phyloP scores from a whole-genome alignment of 2,888 invertebrate genomes.

The Camponotus fellah region DNA sequence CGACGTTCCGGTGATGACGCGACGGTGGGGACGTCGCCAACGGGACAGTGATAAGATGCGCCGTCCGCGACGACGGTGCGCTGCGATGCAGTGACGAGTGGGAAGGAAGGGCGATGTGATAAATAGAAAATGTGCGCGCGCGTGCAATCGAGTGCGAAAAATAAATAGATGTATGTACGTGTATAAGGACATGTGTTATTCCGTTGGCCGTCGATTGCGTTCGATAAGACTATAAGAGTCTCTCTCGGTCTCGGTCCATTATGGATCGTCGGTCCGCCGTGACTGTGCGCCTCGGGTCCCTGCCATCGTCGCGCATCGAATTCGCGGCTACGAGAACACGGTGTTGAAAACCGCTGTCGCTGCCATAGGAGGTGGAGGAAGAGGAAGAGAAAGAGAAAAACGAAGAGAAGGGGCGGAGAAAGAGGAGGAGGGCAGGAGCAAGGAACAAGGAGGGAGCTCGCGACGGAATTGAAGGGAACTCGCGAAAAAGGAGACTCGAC shows the following conservation, averaged over 20 bases:
- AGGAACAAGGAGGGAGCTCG: slow-evolving; percentile 23
- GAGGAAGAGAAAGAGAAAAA: slow-evolving; percentile 20
- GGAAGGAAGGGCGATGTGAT: slow-evolving; percentile 65
- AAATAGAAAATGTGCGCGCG: slow-evolving; percentile 58
- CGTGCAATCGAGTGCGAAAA: slow-evolving; percentile 30
- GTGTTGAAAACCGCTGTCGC: slow-evolving; percentile 50
- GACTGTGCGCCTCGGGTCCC: slow-evolving; percentile 36
- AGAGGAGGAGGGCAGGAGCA: slow-evolving; percentile 81
- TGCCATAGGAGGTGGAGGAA: slow-evolving; percentile 32
- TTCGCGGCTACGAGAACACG: slow-evolving; percentile 46
- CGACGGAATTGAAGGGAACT: slow-evolving; percentile 41
- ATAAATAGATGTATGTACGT: slow-evolving; percentile 27
- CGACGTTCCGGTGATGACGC: slow-evolving; percentile 16
- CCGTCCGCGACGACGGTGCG: slow-evolving; percentile 51
- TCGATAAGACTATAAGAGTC: slow-evolving; percentile 64
- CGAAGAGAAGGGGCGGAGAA: slow-evolving; percentile 86
- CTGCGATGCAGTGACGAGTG: slow-evolving; percentile 52
- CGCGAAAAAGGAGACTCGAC: slow-evolving; percentile 27
- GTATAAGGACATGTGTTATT: slow-evolving; percentile 73
- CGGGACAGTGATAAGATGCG: slow-evolving; percentile 56
- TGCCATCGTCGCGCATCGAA: slow-evolving; percentile 45
- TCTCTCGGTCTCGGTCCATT: slow-evolving; percentile 29
- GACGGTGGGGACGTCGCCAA: slow-evolving; percentile 50
- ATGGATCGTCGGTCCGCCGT: slow-evolving; percentile 80
- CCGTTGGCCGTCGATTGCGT: slow-evolving; percentile 70